Base-by-base conservation (phyloP, 2,113 vertebrate genomes). In the Penelope pileata region DNA sequence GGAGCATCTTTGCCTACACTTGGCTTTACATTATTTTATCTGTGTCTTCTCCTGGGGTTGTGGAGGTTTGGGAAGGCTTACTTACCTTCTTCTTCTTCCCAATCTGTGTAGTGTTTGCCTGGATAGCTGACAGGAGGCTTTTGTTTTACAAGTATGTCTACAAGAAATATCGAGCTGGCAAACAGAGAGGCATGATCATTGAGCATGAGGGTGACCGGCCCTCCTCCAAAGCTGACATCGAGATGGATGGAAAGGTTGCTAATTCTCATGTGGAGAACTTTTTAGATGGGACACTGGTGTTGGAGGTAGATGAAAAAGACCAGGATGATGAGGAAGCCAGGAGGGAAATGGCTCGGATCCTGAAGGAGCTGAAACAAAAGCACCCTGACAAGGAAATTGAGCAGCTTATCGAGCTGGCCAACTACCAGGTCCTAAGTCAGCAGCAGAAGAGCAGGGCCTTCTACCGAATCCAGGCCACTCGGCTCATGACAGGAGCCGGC, bases 21-120 rank as follows among this genome's bases (percentile, higher is more conserved):
- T 99, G 99, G 99, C 98, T 99, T 8, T 99, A 99, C 93, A 96
- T 99, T 83, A 99, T 99, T 96, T 94, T 99, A 64, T 99, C 99
- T 1, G 98, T 99, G 42, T 97, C 98, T 70, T 99, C 99, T 17
- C 99, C 99, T 2, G 99, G 99, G 3, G 96, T 98, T 3, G 99
- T 99, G 64, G 97, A 99, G 68, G 99, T 99, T 83, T 99, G 99
- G 99, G 99, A 99, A 97, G 98, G 99, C 42, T 98, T 99, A 48
- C 98, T 99, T 24, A 99, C 99, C 7, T 99, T 99, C 83, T 98
- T 98, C 92, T 99, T 99, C 96, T 99, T 99, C 86, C 99, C 99
- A 14, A 96, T 99, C 79, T 99, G 99, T 40, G 99, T 99, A 7
- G 97, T 98, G 17, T 98, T 99, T 7, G 99, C 99, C 9, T 99